Percentiles rank a stretch among this genome's conserved stretches.
Evolutionary conservation across 2,113 vertebrate species (phyloP).

Genomic region (Crotophaga sulcirostris): DNA sequence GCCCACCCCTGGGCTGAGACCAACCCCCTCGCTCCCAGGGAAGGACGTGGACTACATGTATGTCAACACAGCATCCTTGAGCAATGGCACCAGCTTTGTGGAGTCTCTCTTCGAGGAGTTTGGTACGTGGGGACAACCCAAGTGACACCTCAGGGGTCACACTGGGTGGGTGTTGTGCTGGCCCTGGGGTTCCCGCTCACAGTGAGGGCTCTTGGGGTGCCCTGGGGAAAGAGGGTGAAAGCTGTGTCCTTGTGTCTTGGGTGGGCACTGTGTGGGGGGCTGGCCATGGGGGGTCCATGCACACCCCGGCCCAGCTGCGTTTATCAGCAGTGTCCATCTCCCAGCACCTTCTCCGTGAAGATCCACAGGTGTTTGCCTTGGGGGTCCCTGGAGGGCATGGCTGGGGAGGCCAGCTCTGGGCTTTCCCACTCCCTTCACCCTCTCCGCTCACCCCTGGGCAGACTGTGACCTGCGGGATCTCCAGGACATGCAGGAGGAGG

Average conservation of each 20-base stretch:
- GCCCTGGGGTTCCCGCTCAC: neutral
- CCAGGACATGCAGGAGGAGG: slow-evolving; percentile 87
- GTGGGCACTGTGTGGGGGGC: neutral
- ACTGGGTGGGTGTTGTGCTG: neutral
- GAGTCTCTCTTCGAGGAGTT: slow-evolving; percentile 97
- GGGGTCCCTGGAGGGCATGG: neutral
- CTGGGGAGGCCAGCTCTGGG: neutral
- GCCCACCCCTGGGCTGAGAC: neutral
- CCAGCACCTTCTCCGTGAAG: neutral
- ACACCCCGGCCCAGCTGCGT: neutral
- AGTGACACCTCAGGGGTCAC: accelerated
- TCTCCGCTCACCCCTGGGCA: neutral
- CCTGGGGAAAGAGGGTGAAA: neutral
- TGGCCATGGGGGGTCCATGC: accelerated
- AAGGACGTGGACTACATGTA: slow-evolving; percentile 88
- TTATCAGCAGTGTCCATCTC: neutral
- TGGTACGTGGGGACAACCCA: slow-evolving; percentile 68
- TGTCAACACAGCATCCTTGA: slow-evolving; percentile 89
- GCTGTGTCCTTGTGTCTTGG: neutral
- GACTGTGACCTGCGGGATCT: slow-evolving; percentile 92
- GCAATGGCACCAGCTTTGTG: slow-evolving; percentile 96
- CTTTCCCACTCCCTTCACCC: neutral
- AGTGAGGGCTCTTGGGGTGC: neutral
- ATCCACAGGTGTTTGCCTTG: neutral
- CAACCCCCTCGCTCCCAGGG: slow-evolving; percentile 67